Evolutionary conservation across 2,888 invertebrate species (phyloP), one percentile per base, ranked within the genome.

Genomic region (Urechis unicinctus): DNA sequence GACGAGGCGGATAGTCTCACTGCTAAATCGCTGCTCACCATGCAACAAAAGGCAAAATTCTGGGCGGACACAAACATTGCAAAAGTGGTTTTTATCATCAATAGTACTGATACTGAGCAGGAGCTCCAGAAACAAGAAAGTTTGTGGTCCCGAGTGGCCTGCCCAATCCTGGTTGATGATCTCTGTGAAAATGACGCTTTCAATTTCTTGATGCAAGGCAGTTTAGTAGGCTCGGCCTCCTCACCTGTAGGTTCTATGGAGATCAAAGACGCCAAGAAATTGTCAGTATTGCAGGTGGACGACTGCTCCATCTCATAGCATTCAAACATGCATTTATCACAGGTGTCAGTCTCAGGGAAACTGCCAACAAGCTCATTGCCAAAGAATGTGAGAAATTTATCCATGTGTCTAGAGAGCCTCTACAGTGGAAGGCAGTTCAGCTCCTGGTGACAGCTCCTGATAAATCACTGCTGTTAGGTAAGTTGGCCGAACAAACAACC

Each of bases 21-120:
- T 9, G 13, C 44, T 28, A 29, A 55, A 21, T 44, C 55, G 36
- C 61, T 59, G 17, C 53, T 48, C 24, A 57, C 62, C 2, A n/a
- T 64, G 24, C 61, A 65, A 51, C 57, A 57, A n/a, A 65, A 65
- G 48, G 65, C 65, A 17, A 65, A 63, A 41, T 47, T 65, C n/a
- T 65, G 64, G 65, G 60, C 64, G 4, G 64, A 65, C 50, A 50
- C 61, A 41, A 63, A 65, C 49, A 59, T 62, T 3, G 60, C 50
- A 30, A 65, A 64, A 49, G 42, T 65, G 21, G 48, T 64, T 2
- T 62, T 64, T 47, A 57, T 64, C 28, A 56, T 53, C 44, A 59
- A 61, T 45, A 60, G 59, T 41, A 61, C 60, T 49, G 28, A 44
- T 9, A 55, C 54, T 1, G 59, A 52, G n/a, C 24, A 41, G n/a